Evolutionary conservation across 2,888 invertebrate genomes (phyloP).

Genomic region (Pimpla rufipes): DNA sequence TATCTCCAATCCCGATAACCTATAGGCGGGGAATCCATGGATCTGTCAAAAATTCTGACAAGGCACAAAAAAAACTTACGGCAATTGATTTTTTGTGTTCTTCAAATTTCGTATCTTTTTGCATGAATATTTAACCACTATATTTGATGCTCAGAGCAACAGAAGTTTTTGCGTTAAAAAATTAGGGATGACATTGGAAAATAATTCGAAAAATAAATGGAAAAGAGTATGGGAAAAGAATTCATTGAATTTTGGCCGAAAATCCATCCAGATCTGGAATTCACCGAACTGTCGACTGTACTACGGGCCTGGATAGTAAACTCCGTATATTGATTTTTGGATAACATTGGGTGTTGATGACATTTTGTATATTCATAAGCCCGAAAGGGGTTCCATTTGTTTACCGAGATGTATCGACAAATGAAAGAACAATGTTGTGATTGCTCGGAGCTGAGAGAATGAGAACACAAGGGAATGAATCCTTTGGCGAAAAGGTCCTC

Average conservation of each 20-base stretch:
- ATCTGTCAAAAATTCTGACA: background rate
- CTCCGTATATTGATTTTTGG: background rate
- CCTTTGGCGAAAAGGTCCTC: slow-evolving; percentile 77
- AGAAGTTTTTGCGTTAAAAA: no score
- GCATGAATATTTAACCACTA: background rate
- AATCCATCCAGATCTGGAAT: no score
- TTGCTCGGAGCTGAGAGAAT: slow-evolving; percentile 57
- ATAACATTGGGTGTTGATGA: background rate
- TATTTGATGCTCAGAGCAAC: no score
- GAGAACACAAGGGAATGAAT: slow-evolving; percentile 65
- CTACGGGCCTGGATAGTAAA: background rate
- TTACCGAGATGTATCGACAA: slow-evolving; percentile 55
- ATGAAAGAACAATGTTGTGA: slow-evolving; percentile 80
- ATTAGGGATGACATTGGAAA: no score
- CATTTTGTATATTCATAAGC: background rate
- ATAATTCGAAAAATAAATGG: no score
- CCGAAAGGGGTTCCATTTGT: slow-evolving; percentile 12
- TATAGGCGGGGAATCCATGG: background rate
- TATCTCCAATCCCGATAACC: slow-evolving; percentile 2
- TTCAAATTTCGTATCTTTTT: background rate
- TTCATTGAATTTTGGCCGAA: no score
- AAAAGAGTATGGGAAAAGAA: no score
- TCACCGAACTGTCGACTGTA: no score
- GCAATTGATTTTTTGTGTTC: background rate
- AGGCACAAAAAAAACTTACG: background rate